Base-by-base conservation (phyloP, 2,888 invertebrate genomes). In the Scelioninae gen. 1 region DNA sequence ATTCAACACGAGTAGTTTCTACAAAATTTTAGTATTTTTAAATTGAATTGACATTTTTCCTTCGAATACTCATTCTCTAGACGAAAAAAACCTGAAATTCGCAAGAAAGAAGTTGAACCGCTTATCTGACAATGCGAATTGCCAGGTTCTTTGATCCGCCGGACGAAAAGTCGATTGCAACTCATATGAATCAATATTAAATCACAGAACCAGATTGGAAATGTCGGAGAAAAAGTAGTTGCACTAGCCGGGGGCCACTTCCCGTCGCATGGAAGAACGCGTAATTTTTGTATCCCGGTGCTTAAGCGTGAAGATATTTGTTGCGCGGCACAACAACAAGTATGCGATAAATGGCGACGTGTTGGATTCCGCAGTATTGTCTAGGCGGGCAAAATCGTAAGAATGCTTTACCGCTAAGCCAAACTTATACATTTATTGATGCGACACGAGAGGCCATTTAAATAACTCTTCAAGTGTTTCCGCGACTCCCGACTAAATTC, bases 251-350 rank as follows among this genome's bases (percentile, higher is more conserved):
- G 34, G 40, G 40, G 47, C 51, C 56, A 79, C 83, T 83, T 83
- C 83, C 83, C 76, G 79, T 83, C 83, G 83, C 83, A 80, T 83
- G 77, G 76, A 72, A 81, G 80, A 83, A 79, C 83, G 83, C 71
- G 75, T n/a, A 29, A 80, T 80, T 83, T 83, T 83, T 80, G 49
- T 76, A 8, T 23, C 31, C 40, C 45, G 60, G 29, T 38, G 58
- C 68, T 68, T 32, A 69, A 69, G 83, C 83, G 83, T 80, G 55
- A 80, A 83, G 76, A 83, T 83, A 83, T 83, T 83, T 83, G 83
- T 83, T 76, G 58, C 75, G 68, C 66, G 66, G 49, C 31, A 49
- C 66, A 60, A 40, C 74, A 47, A 82, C 78, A 74, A 63, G 56
- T 58, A 56, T 40, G 71, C 72, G 78, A 75, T 63, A 49, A 75